Conservation (phyloP, 2,113 vertebrate species). For the Triplophysa tibetana region DNA sequence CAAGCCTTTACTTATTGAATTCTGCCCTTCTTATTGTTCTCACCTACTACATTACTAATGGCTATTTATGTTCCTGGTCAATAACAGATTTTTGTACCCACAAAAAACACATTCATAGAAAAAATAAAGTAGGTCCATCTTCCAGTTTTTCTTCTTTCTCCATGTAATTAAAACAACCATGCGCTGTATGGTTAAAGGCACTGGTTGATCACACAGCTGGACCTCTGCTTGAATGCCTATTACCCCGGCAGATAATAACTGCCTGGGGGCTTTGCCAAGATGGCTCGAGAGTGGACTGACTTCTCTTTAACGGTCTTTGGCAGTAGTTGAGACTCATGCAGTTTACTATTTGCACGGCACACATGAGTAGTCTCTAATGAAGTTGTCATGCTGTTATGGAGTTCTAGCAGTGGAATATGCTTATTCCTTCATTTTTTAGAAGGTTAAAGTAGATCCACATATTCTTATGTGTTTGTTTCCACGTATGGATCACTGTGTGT, state of each 20-base stretch:
- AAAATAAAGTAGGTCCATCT: no score
- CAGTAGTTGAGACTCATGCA: not conserved
- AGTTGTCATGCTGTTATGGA: slow-evolving; percentile 7
- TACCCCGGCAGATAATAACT: not conserved
- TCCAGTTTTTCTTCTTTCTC: no score
- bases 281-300: not conserved
- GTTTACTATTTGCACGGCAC: not conserved
- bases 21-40: no score
- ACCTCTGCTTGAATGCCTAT: no score
- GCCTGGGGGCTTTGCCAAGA: not conserved
- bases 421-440: not conserved
- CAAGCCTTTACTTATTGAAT: no score
- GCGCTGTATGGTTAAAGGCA: not conserved
- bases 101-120: no score
- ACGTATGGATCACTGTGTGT: not conserved
- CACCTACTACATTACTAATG: no score
- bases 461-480: not conserved
- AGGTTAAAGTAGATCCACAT: not conserved
- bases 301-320: not conserved
- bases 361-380: not conserved
- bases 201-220: not conserved
- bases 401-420: not conserved
- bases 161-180: not conserved
- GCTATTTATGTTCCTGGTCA: no score
- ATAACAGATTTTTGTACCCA: no score